Evolutionary conservation across 2,888 invertebrate genomes (phyloP).

Genomic region (Conus canariensis): DNA sequence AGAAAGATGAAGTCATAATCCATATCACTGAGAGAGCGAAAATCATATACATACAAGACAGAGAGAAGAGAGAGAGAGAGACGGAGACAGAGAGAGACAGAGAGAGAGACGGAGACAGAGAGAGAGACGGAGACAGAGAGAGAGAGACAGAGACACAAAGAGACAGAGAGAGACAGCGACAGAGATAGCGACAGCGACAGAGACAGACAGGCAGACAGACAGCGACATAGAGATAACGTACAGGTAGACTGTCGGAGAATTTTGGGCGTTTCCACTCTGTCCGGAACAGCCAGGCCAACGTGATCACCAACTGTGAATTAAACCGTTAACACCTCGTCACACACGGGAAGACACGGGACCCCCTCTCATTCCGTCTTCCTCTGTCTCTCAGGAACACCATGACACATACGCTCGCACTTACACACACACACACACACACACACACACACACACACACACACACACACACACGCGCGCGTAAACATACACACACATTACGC

Average conservation of each 20-base stretch:
- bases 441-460: background rate
- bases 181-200: constrained; percentile 20
- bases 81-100: background rate
- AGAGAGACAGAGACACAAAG: too few relatives aligned
- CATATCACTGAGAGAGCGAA: too few relatives aligned
- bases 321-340: too few relatives aligned
- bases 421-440: background rate
- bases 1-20: too few relatives aligned
- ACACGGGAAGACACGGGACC: too few relatives aligned
- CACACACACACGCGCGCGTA: background rate
- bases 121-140: background rate
- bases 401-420: background rate
- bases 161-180: constrained; percentile 32
- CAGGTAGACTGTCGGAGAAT: background rate
- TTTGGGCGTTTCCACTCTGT: background rate
- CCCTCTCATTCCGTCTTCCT: background rate
- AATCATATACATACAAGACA: too few relatives aligned
- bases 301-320: background rate
- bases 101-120: constrained; percentile 16
- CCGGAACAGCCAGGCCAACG: background rate
- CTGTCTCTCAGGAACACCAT: background rate
- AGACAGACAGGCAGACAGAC: background rate
- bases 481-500: too few relatives aligned
- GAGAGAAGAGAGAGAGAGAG: too few relatives aligned
- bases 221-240: background rate